Conservation (phyloP, 2,113 vertebrate species). For the Serinus canaria region DNA sequence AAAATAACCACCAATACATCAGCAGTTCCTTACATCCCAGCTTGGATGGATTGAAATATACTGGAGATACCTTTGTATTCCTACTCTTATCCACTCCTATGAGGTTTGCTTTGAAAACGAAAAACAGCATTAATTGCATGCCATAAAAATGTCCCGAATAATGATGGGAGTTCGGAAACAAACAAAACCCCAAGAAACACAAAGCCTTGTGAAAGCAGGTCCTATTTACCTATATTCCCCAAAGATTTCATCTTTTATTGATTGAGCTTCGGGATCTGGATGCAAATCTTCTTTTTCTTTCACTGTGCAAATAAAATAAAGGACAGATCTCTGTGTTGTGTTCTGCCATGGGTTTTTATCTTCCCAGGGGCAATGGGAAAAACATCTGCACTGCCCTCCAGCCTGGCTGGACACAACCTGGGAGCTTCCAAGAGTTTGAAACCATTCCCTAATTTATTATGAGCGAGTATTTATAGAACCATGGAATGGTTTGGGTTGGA, state of each 20-base stretch:
- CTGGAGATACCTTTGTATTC: conserved; percentile 37
- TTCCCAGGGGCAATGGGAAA: background rate
- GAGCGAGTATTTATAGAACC: background rate
- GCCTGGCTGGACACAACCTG: background rate
- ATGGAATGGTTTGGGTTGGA: background rate
- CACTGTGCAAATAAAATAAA: conserved; percentile 77
- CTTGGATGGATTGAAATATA: conserved; percentile 9
- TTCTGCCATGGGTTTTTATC: background rate
- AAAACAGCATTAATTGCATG: conserved; percentile 20
- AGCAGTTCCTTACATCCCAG: conserved; percentile 61
- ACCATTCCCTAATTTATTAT: background rate
- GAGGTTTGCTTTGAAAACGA: conserved; percentile 70
- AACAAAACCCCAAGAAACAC: conserved; percentile 30
- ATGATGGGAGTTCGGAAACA: conserved; percentile 5
- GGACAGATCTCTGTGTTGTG: conserved; percentile 20
- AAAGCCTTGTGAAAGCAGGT: background rate
- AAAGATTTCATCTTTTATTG: conserved; percentile 95
- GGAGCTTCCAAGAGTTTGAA: background rate
- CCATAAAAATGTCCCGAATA: conserved; percentile 14
- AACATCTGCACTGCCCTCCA: background rate
- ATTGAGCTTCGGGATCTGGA: conserved; percentile 92
- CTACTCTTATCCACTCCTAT: conserved; percentile 7
- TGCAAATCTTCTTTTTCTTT: conserved; percentile 98
- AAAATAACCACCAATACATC: background rate
- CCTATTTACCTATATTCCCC: conserved; percentile 93